These are phyloP conservation scores for Dolomedes plantarius DNA, from an alignment of 2,888 invertebrate genomes.

Conservation along the genomic window DNA sequence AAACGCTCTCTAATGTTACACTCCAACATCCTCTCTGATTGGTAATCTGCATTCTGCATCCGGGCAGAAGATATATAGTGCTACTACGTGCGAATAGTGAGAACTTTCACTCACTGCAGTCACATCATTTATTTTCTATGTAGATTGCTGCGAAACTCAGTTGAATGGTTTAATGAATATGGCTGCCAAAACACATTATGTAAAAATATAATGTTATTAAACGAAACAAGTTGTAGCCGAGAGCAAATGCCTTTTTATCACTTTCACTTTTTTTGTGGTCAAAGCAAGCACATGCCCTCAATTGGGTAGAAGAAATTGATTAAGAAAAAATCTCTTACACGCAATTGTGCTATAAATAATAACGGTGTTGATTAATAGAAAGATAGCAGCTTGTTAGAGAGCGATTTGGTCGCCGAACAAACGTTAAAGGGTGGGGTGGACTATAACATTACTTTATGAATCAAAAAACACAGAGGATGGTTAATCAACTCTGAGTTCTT, in stretches of 20 bases:
- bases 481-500: not conserved
- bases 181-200: not conserved
- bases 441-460: not conserved
- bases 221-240: not conserved
- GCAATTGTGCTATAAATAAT: not conserved
- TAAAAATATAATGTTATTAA: not conserved
- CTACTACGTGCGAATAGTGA: too few relatives aligned
- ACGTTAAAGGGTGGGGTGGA: not conserved
- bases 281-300: not conserved
- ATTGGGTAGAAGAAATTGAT: not conserved
- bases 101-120: too few relatives aligned
- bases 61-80: too few relatives aligned
- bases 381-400: not conserved
- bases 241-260: not conserved
- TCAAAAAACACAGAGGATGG: not conserved
- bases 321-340: not conserved
- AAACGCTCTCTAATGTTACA: too few relatives aligned
- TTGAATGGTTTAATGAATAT: too few relatives aligned
- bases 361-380: not conserved
- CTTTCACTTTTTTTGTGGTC: not conserved
- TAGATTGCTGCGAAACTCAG: too few relatives aligned
- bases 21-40: too few relatives aligned
- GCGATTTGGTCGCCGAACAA: not conserved
- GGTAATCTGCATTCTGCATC: too few relatives aligned
- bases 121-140: too few relatives aligned